These are phyloP conservation scores for Scaptomyza hsui DNA, from an alignment of 1,140 invertebrate genomes.

Conservation along the genomic window DNA sequence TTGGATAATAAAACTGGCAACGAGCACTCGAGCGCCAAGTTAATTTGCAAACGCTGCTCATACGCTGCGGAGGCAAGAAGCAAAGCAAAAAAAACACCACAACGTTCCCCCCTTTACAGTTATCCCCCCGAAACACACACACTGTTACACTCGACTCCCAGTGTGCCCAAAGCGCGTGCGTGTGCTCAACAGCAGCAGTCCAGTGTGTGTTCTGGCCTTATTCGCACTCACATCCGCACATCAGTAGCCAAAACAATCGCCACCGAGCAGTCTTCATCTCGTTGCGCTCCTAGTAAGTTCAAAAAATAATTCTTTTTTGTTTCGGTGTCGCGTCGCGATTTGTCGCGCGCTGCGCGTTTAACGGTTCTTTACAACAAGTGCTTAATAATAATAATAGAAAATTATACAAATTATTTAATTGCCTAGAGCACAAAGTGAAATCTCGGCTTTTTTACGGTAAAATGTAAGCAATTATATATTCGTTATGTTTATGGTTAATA, in stretches of 20 bases:
- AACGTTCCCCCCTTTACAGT: not conserved
- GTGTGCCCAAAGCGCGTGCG: slow-evolving; percentile 47
- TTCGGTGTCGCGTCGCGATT: slow-evolving; percentile 2
- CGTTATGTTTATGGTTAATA: slow-evolving; percentile 1
- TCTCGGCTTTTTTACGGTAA: slow-evolving; percentile 29
- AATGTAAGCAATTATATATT: slow-evolving; percentile 25
- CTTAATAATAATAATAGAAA: slow-evolving; percentile 26
- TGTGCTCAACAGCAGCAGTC: slow-evolving; percentile 40
- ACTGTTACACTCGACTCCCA: not conserved
- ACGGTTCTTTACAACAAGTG: slow-evolving; percentile 30
- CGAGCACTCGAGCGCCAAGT: slow-evolving; percentile 81
- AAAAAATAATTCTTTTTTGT: slow-evolving; percentile 16
- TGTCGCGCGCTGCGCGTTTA: slow-evolving; percentile 29
- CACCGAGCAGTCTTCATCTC: slow-evolving; percentile 63
- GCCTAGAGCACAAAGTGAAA: slow-evolving; percentile 51
- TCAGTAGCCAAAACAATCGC: slow-evolving; percentile 29
- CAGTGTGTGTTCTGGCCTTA: slow-evolving; percentile 18
- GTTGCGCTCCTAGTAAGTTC: slow-evolving; percentile 67
- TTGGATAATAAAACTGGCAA: slow-evolving; percentile 82
- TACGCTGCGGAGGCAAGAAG: slow-evolving; percentile 68
- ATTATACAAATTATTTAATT: slow-evolving; percentile 38
- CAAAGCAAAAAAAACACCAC: slow-evolving; percentile 38
- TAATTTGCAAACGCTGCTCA: slow-evolving; percentile 79
- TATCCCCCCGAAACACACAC: not conserved
- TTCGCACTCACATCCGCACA: slow-evolving; percentile 24